Evolutionary conservation across 1,140 invertebrate genomes (phyloP).

Genomic region (Drosophila prosaltans): DNA sequence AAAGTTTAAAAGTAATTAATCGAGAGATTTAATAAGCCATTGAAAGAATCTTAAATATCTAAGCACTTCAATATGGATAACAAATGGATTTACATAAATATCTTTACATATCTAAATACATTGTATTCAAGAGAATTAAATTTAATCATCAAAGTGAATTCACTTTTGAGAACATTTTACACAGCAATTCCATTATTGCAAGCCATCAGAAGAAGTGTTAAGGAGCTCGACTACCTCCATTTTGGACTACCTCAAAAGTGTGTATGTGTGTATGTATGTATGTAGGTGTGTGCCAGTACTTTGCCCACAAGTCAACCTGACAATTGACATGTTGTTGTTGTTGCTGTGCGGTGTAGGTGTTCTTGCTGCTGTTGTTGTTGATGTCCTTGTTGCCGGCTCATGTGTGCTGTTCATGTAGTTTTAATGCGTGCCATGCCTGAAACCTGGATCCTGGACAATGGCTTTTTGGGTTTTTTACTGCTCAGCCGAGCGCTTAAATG

Average conservation of each 20-base stretch:
- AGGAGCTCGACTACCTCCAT: constrained; percentile 13
- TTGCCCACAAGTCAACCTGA: constrained; percentile 35
- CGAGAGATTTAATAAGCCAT: too few relatives aligned
- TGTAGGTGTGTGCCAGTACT: neutral
- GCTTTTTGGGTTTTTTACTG: constrained; percentile 39
- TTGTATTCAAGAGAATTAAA: neutral
- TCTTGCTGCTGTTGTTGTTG: constrained; percentile 9
- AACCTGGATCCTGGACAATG: constrained; percentile 32
- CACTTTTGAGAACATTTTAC: constrained; percentile 3
- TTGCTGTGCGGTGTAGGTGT: neutral
- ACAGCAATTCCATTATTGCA: constrained; percentile 13
- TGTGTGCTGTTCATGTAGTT: constrained; percentile 34
- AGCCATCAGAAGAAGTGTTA: constrained; percentile 16
- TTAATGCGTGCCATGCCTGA: constrained; percentile 32
- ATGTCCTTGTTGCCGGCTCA: constrained; percentile 27
- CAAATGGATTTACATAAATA: too few relatives aligned
- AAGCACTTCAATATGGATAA: too few relatives aligned
- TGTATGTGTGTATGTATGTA: neutral
- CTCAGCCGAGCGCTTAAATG: constrained; percentile 47
- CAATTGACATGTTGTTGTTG: constrained; percentile 41
- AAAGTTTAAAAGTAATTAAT: too few relatives aligned
- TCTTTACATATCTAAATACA: too few relatives aligned
- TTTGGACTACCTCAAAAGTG: neutral
- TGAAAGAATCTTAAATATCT: too few relatives aligned
- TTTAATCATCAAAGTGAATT: constrained; percentile 5